Evolutionary conservation across 1,140 invertebrate genomes (phyloP), one percentile per base, ranked within the genome.

Genomic region (Zaprionus ornatus): DNA sequence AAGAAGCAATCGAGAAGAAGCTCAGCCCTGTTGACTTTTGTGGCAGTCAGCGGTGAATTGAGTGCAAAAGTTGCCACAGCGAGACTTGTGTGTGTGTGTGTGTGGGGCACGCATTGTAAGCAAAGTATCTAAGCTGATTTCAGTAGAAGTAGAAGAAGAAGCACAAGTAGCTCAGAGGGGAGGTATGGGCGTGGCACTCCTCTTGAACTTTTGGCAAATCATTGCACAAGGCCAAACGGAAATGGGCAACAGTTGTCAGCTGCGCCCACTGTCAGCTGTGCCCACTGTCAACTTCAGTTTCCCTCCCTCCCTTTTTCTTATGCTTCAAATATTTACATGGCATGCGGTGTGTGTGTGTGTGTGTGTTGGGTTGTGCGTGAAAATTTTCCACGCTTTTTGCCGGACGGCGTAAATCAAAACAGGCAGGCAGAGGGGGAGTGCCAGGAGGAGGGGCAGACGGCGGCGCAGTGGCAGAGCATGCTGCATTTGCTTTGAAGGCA

Each of bases 251-350:
- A 87, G 84, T 87, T 87, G 84, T 88, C 85, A 84, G 81, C 59
- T 23, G 35, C 35, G 35, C 35, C 35, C 35, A 37, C 35, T 37
- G 35, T 37, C 35, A 40, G 37, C 37, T 40, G 15, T 5, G 15
- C 13, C 37, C 5, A 2, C 37, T 15, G 15, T 15, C 42, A 45
- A 4, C 40, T 42, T 29, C 27, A 15, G 12, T 25, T 45, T 23
- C 17, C 42, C 13, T 29, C 37, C 40, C 40, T 29, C 37, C n/a
- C 9, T n/a, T 5, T 66, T 56, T 42, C 50, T 40, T 63, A 37
- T 59, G 69, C 80, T 77, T 70, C 84, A 86, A 83, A 86, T 86
- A 86, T 86, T 83, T 88, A 83, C 80, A 83, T 83, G 83, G 80
- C 75, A 83, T 86, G 83, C 48, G 71, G 55, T 52, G 42, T 67